Evolutionary conservation across 2,888 invertebrate genomes (phyloP), one percentile per base, ranked within the genome.

Genomic region (Thymelicus acteon): DNA sequence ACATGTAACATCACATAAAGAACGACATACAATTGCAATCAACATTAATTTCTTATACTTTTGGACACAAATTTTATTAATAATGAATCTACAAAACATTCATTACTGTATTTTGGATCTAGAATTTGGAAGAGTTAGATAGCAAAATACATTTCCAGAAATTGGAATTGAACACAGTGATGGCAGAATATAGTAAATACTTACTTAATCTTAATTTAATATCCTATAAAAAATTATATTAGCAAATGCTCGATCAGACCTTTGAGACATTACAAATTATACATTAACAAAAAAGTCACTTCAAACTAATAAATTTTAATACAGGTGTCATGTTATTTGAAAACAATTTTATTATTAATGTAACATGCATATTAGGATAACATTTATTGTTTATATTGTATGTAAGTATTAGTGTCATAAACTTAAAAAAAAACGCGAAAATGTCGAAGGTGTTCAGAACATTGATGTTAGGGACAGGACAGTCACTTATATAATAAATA

Each of bases 401-500:
- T 49, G 6, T 49, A 49, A 49, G n/a, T 15, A n/a, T 8, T 7
- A 19, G 7, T 15, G 19, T 52, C 49, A 19, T 0, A 52, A 52
- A 52, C 8, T 52, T 2, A 19, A 19, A 52, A 19, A 52, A 52
- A 19, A 61, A 60, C 44, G 44, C 8, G 8, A 66, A 60, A 6
- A 47, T 60, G 47, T 49, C 19, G 57, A 47, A 19, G n/a, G 47
- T 63, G 57, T 66, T 48, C 19, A 60, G 63, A 49, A 67, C 66
- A 72, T 68, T 47, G 48, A 37, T 71, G 72, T 74, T 75, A 64
- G 61, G 72, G 71, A 63, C 65, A 64, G 72, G 71, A 63, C 65
- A 64, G 73, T 48, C 47, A 48, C 69, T 31, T 57, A 31, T 31
- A 52, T 52, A 19, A 57, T 57, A 57, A 57, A 57, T 57, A 57